phyloP scores from a whole-genome alignment of 1,140 invertebrate genomes.

The Apolygus lucorum region DNA sequence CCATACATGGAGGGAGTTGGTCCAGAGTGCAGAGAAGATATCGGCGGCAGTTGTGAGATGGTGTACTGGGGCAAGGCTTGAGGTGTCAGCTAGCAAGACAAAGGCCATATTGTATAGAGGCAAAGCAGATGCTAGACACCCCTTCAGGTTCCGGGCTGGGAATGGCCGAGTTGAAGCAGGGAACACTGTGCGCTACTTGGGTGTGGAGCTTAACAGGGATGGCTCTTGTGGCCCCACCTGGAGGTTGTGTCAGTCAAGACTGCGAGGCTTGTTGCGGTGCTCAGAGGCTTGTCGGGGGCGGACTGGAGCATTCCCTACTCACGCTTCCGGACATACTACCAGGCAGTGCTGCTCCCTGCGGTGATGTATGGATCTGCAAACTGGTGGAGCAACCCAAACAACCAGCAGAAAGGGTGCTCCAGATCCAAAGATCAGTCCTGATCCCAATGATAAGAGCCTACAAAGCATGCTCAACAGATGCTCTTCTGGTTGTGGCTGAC shows the following conservation, averaged over 20 bases:
- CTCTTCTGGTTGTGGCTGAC: background rate
- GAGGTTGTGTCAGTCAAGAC: background rate
- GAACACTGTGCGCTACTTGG: background rate
- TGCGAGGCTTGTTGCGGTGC: background rate
- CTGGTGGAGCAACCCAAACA: background rate
- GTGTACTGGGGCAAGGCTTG: constrained; percentile 6
- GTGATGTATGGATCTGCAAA: background rate
- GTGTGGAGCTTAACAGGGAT: background rate
- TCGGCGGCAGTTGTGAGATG: background rate
- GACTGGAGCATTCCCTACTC: background rate
- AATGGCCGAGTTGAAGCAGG: constrained; percentile 13
- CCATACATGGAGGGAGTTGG: background rate
- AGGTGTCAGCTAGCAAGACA: constrained; percentile 26
- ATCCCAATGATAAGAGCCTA: background rate
- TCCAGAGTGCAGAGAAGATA: background rate
- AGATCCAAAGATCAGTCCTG: background rate
- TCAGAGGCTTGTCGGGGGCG: background rate
- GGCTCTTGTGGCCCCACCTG: background rate
- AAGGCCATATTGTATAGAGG: constrained; percentile 27
- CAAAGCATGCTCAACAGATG: background rate
- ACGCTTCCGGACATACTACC: background rate
- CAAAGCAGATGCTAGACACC: constrained; percentile 8
- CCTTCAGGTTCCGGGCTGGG: constrained; percentile 6
- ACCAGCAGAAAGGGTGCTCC: background rate
- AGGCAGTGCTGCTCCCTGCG: background rate